Evolutionary conservation across 2,113 vertebrate species (phyloP), one percentile per base, ranked within the genome.

Genomic region (Scopus umbretta): DNA sequence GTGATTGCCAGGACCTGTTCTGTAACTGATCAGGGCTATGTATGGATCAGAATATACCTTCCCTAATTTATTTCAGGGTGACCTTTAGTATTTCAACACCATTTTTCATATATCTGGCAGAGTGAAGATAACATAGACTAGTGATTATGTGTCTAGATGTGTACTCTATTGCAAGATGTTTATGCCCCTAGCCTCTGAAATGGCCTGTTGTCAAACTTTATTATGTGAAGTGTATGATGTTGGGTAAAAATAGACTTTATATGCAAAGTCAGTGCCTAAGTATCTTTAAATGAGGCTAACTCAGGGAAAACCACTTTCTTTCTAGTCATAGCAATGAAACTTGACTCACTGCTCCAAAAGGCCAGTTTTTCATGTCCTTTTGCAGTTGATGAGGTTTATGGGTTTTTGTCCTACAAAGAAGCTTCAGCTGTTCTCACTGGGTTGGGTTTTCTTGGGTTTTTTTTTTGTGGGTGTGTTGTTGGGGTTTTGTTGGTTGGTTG

Each of bases 121-220:
- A 75, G 47, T 61, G 74, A 90, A 94, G 87, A 68, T 81, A 74
- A 84, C 0, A 4, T 49, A 73, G 72, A 53, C 43, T 56, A 82
- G 43, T 0, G 19, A 94, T 94, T 91, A 56, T 1, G 0, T 50
- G 67, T 81, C 84, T 93, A 68, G 81, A 79, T 80, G 27, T 1
- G 3, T 73, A 43, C 36, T 81, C 18, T n/a, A 15, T 76, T 81
- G 74, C 66, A 80, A 86, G 59, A 36, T 96, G 62, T 92, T 96
- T 96, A 81, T 94, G 94, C 81, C 90, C 16, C 53, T 72, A 80
- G 90, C 92, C 85, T 92, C 75, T 74, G 82, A 88, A 86, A 70
- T 71, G 75, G 38, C 75, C 92, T 74, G 30, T 93, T 96, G 75
- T 95, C 87, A 90, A 87, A 82, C 45, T 84, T 94, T n/a, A 43